Evolutionary conservation across 53 echinoderm and acorn worm genomes (phyloP), one percentile per base, ranked within the genome.

Genomic region (Patiria pectinifera): DNA sequence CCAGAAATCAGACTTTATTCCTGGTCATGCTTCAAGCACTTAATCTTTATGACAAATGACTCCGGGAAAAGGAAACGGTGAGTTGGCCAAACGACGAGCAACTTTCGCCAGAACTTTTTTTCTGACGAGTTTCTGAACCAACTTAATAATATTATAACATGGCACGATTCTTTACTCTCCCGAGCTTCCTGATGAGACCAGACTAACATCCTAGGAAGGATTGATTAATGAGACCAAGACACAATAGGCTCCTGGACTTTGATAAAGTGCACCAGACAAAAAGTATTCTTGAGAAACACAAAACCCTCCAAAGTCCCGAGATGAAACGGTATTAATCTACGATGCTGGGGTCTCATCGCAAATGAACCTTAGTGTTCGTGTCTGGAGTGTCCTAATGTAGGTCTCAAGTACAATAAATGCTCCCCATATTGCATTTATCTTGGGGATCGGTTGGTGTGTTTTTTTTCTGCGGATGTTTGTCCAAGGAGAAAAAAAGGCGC

Each of bases 371-470:
- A 6, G 46, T 76, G 35, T 76, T 59, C 61, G 45, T 44, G 78
- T 77, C 78, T 78, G 43, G 61, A 88, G 88, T 60, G 78, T 62
- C 59, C 45, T 88, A 88, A 88, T 78, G 88, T 62, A 78, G 44
- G 19, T 19, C 88, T 88, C 43, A 78, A 88, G 88, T 88, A 88
- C 59, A 77, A 77, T 88, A 88, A 88, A 88, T 88, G 88, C 77
- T 59, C 77, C 59, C 53, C 26, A 61, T 59, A 62, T 62, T 59
- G 46, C 88, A 88, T 88, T 77, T 77, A 77, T 88, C 88, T 60
- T 44, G 24, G 43, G 78, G 24, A 18, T 7, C 23, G 47, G 53
- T 53, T 53, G 53, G 53, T 53, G 8, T 8, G 0, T 8, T 53
- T 84, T 84, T 66, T 45, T 11, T 35, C 84, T 61, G 48, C 84